Evolutionary conservation across 1,140 invertebrate genomes (phyloP).

Genomic region (Cheumatopsyche charites): DNA sequence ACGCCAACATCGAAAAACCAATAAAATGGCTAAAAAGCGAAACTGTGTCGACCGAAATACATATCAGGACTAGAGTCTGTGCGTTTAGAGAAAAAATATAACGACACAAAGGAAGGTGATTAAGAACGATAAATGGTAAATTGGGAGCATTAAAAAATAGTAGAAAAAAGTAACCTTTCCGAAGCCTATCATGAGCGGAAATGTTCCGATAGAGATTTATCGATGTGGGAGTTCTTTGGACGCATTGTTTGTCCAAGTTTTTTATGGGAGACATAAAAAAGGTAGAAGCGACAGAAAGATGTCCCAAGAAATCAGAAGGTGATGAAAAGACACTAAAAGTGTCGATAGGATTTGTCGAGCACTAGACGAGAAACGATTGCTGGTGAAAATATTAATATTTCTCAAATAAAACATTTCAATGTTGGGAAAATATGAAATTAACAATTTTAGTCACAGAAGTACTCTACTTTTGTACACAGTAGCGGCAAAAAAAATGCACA

Average conservation of each 20-base stretch:
- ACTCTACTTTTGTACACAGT: too few species aligned
- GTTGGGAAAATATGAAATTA: too few species aligned
- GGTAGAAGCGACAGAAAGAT: constrained; percentile 14
- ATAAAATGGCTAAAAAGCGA: neutral
- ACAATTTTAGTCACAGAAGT: too few species aligned
- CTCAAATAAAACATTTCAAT: too few species aligned
- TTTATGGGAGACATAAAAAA: neutral
- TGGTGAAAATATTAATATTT: too few species aligned
- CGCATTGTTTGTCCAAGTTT: constrained; percentile 17
- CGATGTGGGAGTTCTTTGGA: constrained; percentile 29
- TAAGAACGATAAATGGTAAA: constrained; percentile 13
- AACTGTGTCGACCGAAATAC: neutral
- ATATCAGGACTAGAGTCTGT: too few species aligned
- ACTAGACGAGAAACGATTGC: too few species aligned
- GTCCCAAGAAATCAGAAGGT: neutral
- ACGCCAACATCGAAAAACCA: neutral
- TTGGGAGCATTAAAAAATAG: constrained; percentile 16
- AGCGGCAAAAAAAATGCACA: too few species aligned
- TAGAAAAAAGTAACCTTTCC: constrained; percentile 19
- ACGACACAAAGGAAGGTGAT: neutral
- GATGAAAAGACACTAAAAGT: constrained; percentile 14
- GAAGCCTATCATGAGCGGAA: constrained; percentile 26
- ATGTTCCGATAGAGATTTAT: constrained; percentile 29
- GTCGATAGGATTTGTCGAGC: neutral
- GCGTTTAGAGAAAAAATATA: neutral